Base-by-base conservation (phyloP, 2,113 vertebrate genomes). In the Rhizomys pruinosus region DNA sequence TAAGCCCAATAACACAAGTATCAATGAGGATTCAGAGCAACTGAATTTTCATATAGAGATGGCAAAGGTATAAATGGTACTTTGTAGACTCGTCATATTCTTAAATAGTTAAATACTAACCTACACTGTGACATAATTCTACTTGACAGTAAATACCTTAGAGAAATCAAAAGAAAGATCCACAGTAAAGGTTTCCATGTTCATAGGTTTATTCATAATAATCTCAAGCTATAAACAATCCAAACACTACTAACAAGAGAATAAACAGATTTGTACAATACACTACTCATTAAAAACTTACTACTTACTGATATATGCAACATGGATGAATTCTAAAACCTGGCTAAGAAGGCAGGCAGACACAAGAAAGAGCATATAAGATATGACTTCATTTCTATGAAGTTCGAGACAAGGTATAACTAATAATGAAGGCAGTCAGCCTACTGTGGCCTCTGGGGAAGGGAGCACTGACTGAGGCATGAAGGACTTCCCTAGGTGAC, bases 171-270 rank as follows among this genome's bases (percentile, higher is more conserved):
- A 52, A 23, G 66, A 63, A 63, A 77, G 68, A 23, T 68, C 27
- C 76, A 82, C 69, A 82, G 90, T 52, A 69, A 27, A 78, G 32
- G 61, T 25, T 55, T 73, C 37, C 34, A 52, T 71, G 23, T 87
- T 85, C 34, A 86, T 13, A 93, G n/a, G 59, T 92, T 96, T 93
- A 93, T 92, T 93, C 44, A 89, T 55, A 93, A 74, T 7, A 95
- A 57, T 37, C 92, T 52, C 84, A 86, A 57, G 47, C 47, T 55
- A 74, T 84, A 74, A 94, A 89, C 89, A 89, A 72, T 71, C 42
- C 88, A 93, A 71, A 74, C 55, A 72, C 55, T 74, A 87, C 55
- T 42, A 87, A 79, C 57, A 88, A 79, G 37, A 93, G 64, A 93
- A 11, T 52, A 52, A 52, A 88, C 93, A 91, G 34, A 82, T 57